These are phyloP conservation scores for Axis porcinus DNA, from an alignment of 2,113 vertebrate species.

Conservation along the genomic window DNA sequence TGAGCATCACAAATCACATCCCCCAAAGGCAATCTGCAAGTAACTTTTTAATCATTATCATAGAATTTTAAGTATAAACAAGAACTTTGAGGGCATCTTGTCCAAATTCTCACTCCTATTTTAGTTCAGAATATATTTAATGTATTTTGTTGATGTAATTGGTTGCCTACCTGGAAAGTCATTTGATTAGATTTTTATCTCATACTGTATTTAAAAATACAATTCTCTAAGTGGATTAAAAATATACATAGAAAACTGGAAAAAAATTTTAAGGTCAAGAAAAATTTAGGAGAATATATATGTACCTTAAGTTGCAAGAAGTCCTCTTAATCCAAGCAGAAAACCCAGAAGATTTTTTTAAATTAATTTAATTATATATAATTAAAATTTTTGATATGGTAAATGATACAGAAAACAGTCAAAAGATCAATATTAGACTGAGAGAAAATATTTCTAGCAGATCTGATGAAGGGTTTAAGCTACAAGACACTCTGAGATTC, in stretches of 20 bases:
- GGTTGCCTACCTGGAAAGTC: neutral
- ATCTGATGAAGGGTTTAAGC: neutral
- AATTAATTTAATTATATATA: neutral
- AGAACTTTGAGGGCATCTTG: neutral
- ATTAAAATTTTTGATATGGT: neutral
- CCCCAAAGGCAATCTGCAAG: neutral
- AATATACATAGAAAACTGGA: neutral
- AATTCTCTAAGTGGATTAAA: neutral
- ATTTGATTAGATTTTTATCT: neutral
- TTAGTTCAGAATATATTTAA: conserved; percentile 25
- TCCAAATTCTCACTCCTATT: neutral
- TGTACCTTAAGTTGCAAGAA: neutral
- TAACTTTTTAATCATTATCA: neutral
- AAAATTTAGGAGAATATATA: neutral
- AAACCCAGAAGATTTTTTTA: neutral
- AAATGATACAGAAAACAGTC: neutral
- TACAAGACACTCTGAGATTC: neutral
- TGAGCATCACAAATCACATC: neutral
- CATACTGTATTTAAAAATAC: neutral
- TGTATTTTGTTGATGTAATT: neutral
- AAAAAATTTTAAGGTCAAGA: neutral
- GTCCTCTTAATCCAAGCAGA: neutral
- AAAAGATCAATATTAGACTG: neutral
- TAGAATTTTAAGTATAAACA: conserved; percentile 27
- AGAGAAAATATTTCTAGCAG: neutral